Conservation (phyloP, 2,797 vertebrate genomes). For the Alosa sapidissima region DNA sequence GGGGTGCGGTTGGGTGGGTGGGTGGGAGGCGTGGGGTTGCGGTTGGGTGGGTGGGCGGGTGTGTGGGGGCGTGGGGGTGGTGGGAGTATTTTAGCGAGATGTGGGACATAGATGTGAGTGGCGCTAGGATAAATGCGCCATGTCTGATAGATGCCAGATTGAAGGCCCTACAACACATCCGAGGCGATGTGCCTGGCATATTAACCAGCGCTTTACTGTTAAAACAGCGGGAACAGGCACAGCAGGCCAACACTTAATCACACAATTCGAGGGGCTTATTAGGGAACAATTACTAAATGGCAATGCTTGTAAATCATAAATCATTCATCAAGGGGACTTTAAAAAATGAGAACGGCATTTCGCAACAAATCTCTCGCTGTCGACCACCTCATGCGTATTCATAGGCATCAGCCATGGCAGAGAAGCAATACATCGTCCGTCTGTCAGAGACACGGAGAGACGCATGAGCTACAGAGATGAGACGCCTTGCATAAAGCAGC, state of each 20-base stretch:
- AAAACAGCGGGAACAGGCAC: slow-evolving; percentile 67
- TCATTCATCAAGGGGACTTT: slow-evolving; percentile 67
- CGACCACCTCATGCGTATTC: slow-evolving; percentile 55
- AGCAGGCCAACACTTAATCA: slow-evolving; percentile 69
- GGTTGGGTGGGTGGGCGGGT: too few relatives aligned
- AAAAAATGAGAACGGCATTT: slow-evolving; percentile 51
- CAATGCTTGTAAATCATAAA: slow-evolving; percentile 73
- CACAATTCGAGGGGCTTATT: slow-evolving; percentile 71
- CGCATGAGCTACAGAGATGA: neutral
- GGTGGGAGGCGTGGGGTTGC: neutral
- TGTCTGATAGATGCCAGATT: slow-evolving; percentile 39
- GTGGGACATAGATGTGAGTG: neutral
- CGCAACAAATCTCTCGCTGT: slow-evolving; percentile 45
- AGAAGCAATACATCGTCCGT: neutral
- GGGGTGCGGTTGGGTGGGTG: neutral
- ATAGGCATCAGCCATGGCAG: slow-evolving; percentile 31
- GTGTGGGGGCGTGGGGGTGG: neutral
- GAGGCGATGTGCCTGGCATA: slow-evolving; percentile 65
- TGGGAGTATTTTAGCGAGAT: neutral
- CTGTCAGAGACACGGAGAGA: neutral
- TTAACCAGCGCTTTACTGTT: slow-evolving; percentile 68
- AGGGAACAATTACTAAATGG: slow-evolving; percentile 75
- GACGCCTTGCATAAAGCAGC: neutral
- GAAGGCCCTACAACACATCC: slow-evolving; percentile 33
- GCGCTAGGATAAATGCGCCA: slow-evolving; percentile 32